Conservation (phyloP, 2,113 vertebrate species). For the Rutilus rutilus region DNA sequence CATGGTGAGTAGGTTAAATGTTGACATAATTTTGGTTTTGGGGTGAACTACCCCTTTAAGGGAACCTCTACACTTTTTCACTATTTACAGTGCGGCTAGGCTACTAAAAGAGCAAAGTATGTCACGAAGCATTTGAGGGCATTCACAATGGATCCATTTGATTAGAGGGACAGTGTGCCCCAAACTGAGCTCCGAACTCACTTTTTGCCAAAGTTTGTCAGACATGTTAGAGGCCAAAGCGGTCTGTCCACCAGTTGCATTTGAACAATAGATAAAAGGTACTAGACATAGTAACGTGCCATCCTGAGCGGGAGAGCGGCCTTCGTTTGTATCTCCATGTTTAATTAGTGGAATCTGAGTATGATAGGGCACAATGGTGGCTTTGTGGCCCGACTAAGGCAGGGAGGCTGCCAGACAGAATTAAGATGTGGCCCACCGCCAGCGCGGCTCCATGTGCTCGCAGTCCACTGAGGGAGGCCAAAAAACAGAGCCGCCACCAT, state of each 20-base stretch:
- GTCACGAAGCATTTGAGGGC: slow-evolving; percentile 35
- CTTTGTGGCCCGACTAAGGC: slow-evolving; percentile 82
- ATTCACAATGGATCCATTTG: slow-evolving; percentile 48
- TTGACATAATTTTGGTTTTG: too few relatives aligned
- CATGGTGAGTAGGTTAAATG: too few relatives aligned
- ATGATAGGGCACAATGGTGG: slow-evolving; percentile 81
- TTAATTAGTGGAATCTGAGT: slow-evolving; percentile 82
- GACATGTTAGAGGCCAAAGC: slow-evolving; percentile 47
- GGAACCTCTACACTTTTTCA: neutral
- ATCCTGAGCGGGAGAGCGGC: slow-evolving; percentile 57
- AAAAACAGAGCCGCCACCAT: slow-evolving; percentile 59
- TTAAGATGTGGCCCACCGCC: slow-evolving; percentile 81
- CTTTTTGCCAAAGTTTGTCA: slow-evolving; percentile 46
- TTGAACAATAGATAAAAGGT: slow-evolving; percentile 59
- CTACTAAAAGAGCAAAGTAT: neutral
- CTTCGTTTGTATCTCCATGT: slow-evolving; percentile 77
- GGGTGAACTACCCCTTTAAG: neutral
- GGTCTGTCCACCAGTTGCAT: slow-evolving; percentile 56
- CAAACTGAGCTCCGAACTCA: slow-evolving; percentile 59
- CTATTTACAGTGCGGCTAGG: neutral
- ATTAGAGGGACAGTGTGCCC: slow-evolving; percentile 37
- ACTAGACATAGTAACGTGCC: slow-evolving; percentile 55
- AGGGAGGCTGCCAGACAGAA: slow-evolving; percentile 78
- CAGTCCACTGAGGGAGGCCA: slow-evolving; percentile 70
- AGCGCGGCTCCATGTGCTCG: slow-evolving; percentile 76